phyloP scores from a whole-genome alignment of 2,797 vertebrate genomes.

The Podargus strigoides region DNA sequence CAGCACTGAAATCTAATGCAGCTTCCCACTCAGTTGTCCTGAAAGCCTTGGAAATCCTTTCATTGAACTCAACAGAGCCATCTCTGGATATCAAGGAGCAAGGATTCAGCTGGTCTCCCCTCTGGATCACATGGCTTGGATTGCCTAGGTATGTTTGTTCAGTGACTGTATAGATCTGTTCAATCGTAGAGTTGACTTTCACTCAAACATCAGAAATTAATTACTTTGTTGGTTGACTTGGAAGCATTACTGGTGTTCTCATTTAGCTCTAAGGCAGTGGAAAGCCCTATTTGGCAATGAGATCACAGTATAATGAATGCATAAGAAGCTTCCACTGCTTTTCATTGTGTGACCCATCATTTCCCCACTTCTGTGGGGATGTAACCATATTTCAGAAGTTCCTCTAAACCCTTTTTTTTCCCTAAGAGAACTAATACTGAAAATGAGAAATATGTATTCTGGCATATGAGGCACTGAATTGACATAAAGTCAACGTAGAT shows the following conservation, averaged over 20 bases:
- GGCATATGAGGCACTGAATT: not conserved
- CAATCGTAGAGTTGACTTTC: not conserved
- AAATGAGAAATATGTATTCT: not conserved
- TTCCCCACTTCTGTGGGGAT: not conserved
- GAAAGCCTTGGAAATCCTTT: constrained; percentile 83
- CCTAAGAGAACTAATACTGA: not conserved
- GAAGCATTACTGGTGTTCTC: not conserved
- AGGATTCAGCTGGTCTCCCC: constrained; percentile 81
- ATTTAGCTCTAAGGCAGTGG: not conserved
- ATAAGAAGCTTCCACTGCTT: not conserved
- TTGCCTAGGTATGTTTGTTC: constrained; percentile 79
- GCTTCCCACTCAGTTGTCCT: constrained; percentile 83
- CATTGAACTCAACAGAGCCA: constrained; percentile 69
- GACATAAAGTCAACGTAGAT: not conserved
- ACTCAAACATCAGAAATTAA: not conserved
- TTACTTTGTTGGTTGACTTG: not conserved
- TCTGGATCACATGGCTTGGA: constrained; percentile 90
- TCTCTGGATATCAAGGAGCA: constrained; percentile 74
- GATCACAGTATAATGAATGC: not conserved
- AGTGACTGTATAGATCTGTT: not conserved
- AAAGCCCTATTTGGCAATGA: not conserved
- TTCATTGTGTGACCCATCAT: not conserved
- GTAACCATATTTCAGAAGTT: not conserved
- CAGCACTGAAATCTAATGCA: constrained; percentile 86
- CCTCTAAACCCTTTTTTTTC: not conserved